Evolutionary conservation across 2,797 vertebrate genomes (phyloP).

Genomic region (Channallabes apus): DNA sequence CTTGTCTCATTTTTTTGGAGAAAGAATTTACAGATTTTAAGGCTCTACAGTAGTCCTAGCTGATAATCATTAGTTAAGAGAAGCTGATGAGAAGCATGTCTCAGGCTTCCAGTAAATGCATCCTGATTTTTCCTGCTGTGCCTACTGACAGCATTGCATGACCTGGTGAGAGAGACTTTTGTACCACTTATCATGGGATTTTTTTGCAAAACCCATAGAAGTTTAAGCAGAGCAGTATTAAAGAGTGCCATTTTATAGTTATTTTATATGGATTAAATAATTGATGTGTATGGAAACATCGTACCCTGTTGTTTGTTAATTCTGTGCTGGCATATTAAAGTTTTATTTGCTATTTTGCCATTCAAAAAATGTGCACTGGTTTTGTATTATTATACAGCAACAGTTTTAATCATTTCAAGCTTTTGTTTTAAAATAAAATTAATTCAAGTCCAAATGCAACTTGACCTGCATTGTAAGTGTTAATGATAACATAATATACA

Average conservation of each 20-base stretch:
- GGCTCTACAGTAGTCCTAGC: neutral
- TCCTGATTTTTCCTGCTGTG: conserved; percentile 26
- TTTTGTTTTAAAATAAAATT: conserved; percentile 14
- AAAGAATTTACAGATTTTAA: conserved; percentile 15
- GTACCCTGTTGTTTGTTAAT: conserved; percentile 68
- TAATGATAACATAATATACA: neutral
- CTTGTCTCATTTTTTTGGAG: conserved; percentile 59
- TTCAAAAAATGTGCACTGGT: conserved; percentile 24
- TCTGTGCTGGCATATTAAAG: conserved; percentile 75
- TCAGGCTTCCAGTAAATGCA: conserved; percentile 20
- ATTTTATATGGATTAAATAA: conserved; percentile 73
- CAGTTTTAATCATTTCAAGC: neutral
- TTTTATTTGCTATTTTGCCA: conserved; percentile 66
- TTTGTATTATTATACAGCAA: neutral
- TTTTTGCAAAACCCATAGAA: conserved; percentile 57
- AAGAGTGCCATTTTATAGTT: conserved; percentile 74
- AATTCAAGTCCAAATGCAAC: neutral
- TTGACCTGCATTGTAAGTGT: neutral
- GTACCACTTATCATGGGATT: conserved; percentile 60
- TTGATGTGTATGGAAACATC: conserved; percentile 57
- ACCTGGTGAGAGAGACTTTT: conserved; percentile 48
- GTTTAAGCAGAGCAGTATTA: conserved; percentile 59
- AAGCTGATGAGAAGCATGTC: conserved; percentile 11
- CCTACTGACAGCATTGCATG: conserved; percentile 39
- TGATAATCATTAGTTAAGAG: neutral